These are phyloP conservation scores for Sciurus niger DNA, from an alignment of 2,113 vertebrate genomes.

Conservation along the genomic window DNA sequence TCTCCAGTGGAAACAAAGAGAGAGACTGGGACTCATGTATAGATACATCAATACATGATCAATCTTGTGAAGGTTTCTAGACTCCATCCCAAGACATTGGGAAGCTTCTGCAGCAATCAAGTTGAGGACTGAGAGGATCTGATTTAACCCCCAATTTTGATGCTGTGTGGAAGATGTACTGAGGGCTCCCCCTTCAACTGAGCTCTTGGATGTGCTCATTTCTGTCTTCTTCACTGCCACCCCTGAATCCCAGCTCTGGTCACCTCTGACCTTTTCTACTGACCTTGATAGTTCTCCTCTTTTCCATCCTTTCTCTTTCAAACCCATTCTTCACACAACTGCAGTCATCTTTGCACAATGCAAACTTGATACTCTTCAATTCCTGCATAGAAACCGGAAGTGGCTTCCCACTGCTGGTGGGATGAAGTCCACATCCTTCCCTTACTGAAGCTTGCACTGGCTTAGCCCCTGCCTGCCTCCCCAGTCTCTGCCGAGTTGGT, in stretches of 20 bases:
- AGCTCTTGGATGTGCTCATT: background rate
- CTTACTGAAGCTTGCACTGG: background rate
- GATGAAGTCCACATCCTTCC: background rate
- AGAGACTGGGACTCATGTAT: background rate
- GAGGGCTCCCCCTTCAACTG: background rate
- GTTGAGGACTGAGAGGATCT: background rate
- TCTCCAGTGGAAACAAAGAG: background rate
- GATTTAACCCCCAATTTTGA: background rate
- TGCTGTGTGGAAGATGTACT: background rate
- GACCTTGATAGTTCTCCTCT: background rate
- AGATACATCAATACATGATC: background rate
- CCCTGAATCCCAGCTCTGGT: background rate
- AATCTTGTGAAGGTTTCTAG: background rate
- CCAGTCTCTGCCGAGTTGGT: background rate
- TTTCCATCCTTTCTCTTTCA: background rate
- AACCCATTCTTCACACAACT: background rate
- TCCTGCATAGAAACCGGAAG: background rate
- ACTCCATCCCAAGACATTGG: background rate
- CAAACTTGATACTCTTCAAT: background rate
- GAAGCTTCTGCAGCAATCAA: background rate
- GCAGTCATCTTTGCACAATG: background rate
- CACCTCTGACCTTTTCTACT: background rate
- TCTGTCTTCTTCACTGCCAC: background rate
- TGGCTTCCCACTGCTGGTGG: background rate
- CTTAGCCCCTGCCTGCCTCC: no score